Evolutionary conservation across 2,797 vertebrate species (phyloP), one percentile per base, ranked within the genome.

Genomic region (Tachyglossus aculeatus): DNA sequence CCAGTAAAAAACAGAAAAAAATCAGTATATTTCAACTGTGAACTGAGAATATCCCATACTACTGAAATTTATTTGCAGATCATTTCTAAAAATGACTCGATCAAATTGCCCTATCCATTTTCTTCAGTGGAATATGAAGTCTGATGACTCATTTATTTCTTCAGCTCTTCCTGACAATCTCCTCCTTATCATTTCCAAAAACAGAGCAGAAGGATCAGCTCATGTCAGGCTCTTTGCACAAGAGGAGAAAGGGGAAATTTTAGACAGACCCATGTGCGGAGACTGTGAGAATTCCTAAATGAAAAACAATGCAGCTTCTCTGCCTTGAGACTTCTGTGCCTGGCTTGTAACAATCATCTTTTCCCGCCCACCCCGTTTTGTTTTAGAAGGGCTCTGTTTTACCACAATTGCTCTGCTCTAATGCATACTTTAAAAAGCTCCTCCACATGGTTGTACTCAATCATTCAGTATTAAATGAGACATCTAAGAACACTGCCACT

Each of bases 391-490:
- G 64, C 58, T 59, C 69, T 1, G 53, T 39, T 65, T 77, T 21
- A 47, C 52, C 13, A 59, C 59, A 76, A 37, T 54, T 66, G 29
- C 3, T 44, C 1, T 19, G 53, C 57, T 80, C 66, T 64, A 56
- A 54, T 1, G 5, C 13, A 34, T 66, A 51, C 74, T 78, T 75
- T 36, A 61, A 81, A 76, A 70, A 71, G 58, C 70, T 88, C 67
- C 67, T 67, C 67, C 79, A 77, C 47, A 68, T 70, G 75, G 51
- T 61, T 78, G 33, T 55, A 39, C 59, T 82, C 70, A 73, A 71
- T 74, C 71, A 77, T 22, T 70, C 58, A 70, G 69, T 69, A 62
- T 47, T 73, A 77, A 86, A 21, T 41, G 50, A 84, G 82, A 85
- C 52, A 76, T 57, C 62, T 67, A 64, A 80, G 65, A 74, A 71